Evolutionary conservation across 2,797 vertebrate genomes (phyloP).

Genomic region (Rallus crepitans): DNA sequence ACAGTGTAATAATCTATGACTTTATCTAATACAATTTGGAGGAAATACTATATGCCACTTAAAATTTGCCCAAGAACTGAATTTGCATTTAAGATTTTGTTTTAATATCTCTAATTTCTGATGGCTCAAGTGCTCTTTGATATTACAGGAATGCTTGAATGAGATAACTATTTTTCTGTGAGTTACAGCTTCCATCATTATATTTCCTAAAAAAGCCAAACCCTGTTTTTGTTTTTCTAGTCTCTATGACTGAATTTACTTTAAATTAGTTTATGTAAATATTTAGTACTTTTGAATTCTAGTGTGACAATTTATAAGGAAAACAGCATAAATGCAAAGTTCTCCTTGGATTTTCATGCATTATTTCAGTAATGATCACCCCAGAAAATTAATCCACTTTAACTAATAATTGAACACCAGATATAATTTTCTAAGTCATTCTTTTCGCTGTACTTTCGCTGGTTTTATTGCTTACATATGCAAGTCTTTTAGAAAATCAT

Average conservation of each 20-base stretch:
- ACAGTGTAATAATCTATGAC: slow-evolving; percentile 27
- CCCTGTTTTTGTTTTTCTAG: not conserved
- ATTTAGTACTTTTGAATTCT: not conserved
- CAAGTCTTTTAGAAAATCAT: not conserved
- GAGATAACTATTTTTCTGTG: not conserved
- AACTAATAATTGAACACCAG: not conserved
- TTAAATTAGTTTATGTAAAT: not conserved
- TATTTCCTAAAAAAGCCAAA: not conserved
- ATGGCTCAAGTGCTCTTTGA: not conserved
- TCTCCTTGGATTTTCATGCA: not conserved
- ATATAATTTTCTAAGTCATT: not conserved
- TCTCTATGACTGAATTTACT: not conserved
- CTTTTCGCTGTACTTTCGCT: not conserved
- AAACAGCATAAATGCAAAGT: not conserved
- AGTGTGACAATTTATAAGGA: not conserved
- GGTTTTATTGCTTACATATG: not conserved
- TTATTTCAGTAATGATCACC: not conserved
- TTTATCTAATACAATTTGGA: slow-evolving; percentile 39
- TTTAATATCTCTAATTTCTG: not conserved
- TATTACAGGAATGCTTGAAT: not conserved
- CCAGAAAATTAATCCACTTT: not conserved
- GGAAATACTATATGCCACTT: not conserved
- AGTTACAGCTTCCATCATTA: not conserved
- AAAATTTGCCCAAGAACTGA: not conserved
- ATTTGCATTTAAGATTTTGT: not conserved